phyloP scores from a whole-genome alignment of 2,797 vertebrate species.

The Botia almorhae region DNA sequence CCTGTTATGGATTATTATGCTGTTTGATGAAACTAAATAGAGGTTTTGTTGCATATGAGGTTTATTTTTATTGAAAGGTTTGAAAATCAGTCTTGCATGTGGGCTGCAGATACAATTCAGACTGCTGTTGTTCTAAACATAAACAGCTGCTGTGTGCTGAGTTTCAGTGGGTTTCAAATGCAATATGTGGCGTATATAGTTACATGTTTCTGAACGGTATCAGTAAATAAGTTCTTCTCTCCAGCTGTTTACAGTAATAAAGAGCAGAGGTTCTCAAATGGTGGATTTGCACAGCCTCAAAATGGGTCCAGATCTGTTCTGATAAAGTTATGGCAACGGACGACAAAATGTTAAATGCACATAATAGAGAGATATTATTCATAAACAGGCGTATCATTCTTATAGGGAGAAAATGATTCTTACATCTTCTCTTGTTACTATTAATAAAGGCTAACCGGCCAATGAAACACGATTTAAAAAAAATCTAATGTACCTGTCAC shows the following conservation, averaged over 20 bases:
- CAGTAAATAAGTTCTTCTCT: background rate
- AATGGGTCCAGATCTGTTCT: background rate
- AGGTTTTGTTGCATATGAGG: background rate
- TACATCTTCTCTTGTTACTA: too few relatives aligned
- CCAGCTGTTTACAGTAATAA: background rate
- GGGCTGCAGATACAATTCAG: background rate
- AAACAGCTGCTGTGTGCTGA: background rate
- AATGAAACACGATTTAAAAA: too few relatives aligned
- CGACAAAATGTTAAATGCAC: background rate
- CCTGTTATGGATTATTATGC: constrained; percentile 13
- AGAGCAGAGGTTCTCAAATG: background rate
- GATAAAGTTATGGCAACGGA: background rate
- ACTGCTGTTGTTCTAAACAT: background rate
- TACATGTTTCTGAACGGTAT: too few relatives aligned
- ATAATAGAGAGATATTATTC: background rate
- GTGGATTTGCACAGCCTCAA: background rate
- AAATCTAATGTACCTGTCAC: too few relatives aligned
- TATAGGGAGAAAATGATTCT: background rate
- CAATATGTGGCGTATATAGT: too few relatives aligned
- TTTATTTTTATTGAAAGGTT: constrained; percentile 19
- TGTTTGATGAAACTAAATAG: constrained; percentile 7
- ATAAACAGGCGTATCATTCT: background rate
- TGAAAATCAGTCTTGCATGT: background rate
- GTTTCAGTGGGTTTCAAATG: background rate
- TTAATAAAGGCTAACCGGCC: too few relatives aligned